phyloP scores from a whole-genome alignment of 2,888 invertebrate species.

The Agrotis ipsilon region DNA sequence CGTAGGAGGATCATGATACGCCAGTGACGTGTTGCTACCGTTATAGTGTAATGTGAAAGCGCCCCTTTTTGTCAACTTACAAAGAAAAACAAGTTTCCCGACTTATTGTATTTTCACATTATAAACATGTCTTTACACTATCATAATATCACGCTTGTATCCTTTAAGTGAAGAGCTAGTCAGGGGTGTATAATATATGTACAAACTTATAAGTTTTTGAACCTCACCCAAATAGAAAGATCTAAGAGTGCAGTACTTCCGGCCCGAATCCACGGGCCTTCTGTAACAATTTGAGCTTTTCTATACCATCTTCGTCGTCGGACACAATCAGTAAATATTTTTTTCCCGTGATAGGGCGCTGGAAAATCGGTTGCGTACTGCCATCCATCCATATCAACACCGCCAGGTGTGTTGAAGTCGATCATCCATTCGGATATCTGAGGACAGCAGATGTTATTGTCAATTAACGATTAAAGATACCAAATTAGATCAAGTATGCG shows the following conservation, averaged over 20 bases:
- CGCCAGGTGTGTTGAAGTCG: constrained; percentile 97
- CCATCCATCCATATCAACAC: constrained; percentile 98
- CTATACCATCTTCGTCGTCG: constrained; percentile 96
- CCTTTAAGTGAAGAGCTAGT: not conserved
- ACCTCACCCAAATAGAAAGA: constrained; percentile 93
- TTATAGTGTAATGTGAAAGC: no score
- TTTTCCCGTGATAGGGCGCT: constrained; percentile 95
- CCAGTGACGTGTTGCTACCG: no score
- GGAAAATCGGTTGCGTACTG: constrained; percentile 98
- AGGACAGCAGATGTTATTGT: constrained; percentile 33
- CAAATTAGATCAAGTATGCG: not conserved
- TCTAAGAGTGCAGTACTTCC: constrained; percentile 97
- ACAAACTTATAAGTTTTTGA: not conserved
- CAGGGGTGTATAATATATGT: no score
- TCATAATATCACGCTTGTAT: not conserved
- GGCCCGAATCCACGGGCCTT: constrained; percentile 97
- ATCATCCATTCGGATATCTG: constrained; percentile 97
- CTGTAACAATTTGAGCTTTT: constrained; percentile 95
- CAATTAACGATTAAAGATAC: not conserved
- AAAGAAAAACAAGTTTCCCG: no score
- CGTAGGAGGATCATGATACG: no score
- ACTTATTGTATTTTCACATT: not conserved
- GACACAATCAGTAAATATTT: constrained; percentile 97
- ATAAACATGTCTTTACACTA: not conserved
- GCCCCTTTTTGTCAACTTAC: no score